Evolutionary conservation across 2,797 vertebrate species (phyloP).

Genomic region (Sebastes trivittatus): DNA sequence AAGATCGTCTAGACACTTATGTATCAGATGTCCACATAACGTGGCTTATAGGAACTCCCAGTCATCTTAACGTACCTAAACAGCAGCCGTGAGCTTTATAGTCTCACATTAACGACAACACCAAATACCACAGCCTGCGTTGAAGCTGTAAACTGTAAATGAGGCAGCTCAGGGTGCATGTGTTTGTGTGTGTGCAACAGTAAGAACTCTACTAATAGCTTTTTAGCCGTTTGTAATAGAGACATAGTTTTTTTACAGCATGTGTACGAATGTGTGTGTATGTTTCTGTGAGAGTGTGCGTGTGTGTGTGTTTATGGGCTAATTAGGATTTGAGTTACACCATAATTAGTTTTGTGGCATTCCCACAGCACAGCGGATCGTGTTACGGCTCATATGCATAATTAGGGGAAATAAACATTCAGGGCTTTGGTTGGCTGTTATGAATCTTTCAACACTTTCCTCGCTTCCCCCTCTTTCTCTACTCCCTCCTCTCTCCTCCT

Average conservation of each 20-base stretch:
- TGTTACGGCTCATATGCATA: slow-evolving; percentile 76
- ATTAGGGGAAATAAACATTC: slow-evolving; percentile 75
- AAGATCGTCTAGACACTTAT: slow-evolving; percentile 67
- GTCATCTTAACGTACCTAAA: slow-evolving; percentile 56
- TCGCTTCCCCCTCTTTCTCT: background rate
- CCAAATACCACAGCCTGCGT: slow-evolving; percentile 65
- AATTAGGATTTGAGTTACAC: slow-evolving; percentile 76
- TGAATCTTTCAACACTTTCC: slow-evolving; percentile 60
- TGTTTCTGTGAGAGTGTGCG: background rate
- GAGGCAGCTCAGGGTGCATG: slow-evolving; percentile 44
- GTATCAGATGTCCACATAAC: slow-evolving; percentile 74
- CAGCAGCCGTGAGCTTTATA: slow-evolving; percentile 70
- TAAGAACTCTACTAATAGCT: slow-evolving; percentile 49
- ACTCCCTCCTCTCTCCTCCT: slow-evolving; percentile 5
- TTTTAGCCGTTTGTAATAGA: slow-evolving; percentile 56
- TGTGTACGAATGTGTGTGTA: slow-evolving; percentile 17
- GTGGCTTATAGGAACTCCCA: slow-evolving; percentile 60
- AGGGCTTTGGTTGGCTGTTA: slow-evolving; percentile 58
- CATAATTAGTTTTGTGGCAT: slow-evolving; percentile 75
- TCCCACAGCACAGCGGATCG: slow-evolving; percentile 65
- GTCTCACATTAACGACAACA: slow-evolving; percentile 65
- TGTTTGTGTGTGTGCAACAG: slow-evolving; percentile 23
- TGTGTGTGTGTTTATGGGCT: slow-evolving; percentile 76
- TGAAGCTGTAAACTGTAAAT: slow-evolving; percentile 71
- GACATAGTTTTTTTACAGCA: slow-evolving; percentile 54